Conservation (phyloP, 2,113 vertebrate genomes). For the Oncorhynchus masou region DNA sequence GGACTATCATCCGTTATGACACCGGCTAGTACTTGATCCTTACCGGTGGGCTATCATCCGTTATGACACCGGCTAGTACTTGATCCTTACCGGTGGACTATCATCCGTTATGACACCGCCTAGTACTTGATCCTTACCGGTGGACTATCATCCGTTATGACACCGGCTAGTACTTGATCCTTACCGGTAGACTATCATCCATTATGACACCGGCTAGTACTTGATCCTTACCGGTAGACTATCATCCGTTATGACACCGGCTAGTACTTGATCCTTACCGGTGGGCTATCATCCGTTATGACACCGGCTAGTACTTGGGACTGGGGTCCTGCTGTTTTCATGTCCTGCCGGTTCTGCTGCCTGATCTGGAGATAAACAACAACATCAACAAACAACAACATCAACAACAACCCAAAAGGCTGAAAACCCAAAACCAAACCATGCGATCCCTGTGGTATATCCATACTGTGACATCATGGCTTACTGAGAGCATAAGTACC, state of each 20-base stretch:
- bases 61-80: constrained; percentile 77
- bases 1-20: constrained; percentile 87
- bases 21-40: background rate
- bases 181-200: constrained; percentile 86
- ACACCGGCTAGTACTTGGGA: constrained; percentile 91
- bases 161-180: background rate
- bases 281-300: constrained; percentile 85
- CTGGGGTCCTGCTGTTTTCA: constrained; percentile 94
- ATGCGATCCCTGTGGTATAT: constrained; percentile 33
- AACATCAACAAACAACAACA: background rate
- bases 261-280: constrained; percentile 69
- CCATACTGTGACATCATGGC: background rate
- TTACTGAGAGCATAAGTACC: constrained; percentile 61
- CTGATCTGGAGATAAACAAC: constrained; percentile 79
- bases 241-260: constrained; percentile 87
- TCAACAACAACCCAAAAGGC: background rate
- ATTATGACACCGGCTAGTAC: constrained; percentile 80
- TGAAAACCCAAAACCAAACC: background rate
- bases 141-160: constrained; percentile 86
- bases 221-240: constrained; percentile 79
- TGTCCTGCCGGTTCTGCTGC: constrained; percentile 94
- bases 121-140: constrained; percentile 73
- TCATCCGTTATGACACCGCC: constrained; percentile 83
- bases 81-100: constrained; percentile 80
- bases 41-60: constrained; percentile 88